phyloP scores from a whole-genome alignment of 2,113 vertebrate species.

The Triplophysa tibetana region DNA sequence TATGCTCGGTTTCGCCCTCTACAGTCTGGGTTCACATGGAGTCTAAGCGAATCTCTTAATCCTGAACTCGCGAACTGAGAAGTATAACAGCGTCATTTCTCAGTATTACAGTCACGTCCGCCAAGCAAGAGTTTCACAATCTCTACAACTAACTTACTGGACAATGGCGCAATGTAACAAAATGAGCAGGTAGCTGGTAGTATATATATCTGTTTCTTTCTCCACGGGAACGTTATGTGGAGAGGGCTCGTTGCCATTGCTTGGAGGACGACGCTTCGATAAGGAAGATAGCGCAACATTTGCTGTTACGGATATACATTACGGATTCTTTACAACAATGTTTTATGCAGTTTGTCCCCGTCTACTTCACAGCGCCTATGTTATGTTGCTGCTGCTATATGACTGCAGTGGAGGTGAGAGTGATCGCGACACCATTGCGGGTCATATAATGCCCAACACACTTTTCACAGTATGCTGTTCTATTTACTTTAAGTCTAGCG shows the following conservation, averaged over 20 bases:
- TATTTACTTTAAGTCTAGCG: not conserved
- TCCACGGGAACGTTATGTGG: constrained; percentile 38
- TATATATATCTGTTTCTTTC: not conserved
- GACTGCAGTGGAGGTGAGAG: constrained; percentile 49
- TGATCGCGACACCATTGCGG: not conserved
- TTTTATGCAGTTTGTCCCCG: not conserved
- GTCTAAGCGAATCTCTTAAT: constrained; percentile 5
- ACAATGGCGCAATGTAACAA: not conserved
- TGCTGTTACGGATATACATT: not conserved
- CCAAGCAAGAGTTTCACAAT: not conserved
- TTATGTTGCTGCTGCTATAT: constrained; percentile 30
- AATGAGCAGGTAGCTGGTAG: constrained; percentile 23
- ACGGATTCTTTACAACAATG: constrained; percentile 36
- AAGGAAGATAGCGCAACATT: constrained; percentile 11
- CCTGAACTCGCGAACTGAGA: not conserved
- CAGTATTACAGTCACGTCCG: not conserved
- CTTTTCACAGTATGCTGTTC: not conserved
- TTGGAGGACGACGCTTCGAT: constrained; percentile 42
- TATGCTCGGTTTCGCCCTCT: constrained; percentile 41
- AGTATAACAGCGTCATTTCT: not conserved
- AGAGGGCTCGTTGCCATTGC: constrained; percentile 9
- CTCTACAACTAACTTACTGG: not conserved
- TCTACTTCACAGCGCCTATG: not conserved
- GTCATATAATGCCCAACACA: not conserved
- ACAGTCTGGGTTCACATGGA: constrained; percentile 12